Conservation (phyloP, 2,113 vertebrate genomes). For the Rhipidura dahli region DNA sequence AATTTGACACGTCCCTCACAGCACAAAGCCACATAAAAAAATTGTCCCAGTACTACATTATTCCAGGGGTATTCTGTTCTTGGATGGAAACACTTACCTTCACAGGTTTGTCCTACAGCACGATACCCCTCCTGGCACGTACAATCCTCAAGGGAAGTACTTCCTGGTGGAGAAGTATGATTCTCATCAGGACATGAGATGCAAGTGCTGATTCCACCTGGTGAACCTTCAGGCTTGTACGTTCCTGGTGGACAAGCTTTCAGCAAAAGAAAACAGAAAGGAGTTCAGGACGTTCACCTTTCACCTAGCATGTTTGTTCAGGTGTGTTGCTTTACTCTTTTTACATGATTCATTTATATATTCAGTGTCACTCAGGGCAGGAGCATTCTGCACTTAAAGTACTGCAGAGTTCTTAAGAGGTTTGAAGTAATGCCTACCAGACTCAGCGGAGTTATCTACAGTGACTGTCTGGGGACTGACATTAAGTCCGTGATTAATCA, state of each 20-base stretch:
- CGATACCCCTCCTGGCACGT: conserved; percentile 84
- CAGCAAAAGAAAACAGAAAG: not conserved
- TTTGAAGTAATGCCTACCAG: not conserved
- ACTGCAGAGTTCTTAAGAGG: not conserved
- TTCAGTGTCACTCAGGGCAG: not conserved
- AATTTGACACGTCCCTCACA: not conserved
- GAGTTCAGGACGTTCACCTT: not conserved
- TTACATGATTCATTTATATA: not conserved
- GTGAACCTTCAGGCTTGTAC: conserved; percentile 88
- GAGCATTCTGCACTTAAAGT: not conserved
- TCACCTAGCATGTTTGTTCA: not conserved
- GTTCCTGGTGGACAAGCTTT: conserved; percentile 92
- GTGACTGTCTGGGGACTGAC: not conserved
- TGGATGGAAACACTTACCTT: conserved; percentile 72
- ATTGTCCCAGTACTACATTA: not conserved
- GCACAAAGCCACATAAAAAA: not conserved
- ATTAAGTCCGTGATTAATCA: not conserved
- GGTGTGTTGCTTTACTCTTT: not conserved
- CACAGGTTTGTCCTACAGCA: conserved; percentile 79
- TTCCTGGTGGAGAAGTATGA: conserved; percentile 89
- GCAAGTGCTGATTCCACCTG: conserved; percentile 89
- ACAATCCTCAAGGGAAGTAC: conserved; percentile 86
- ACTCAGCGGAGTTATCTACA: not conserved
- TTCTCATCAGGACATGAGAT: conserved; percentile 82
- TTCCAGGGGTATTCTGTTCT: not conserved